These are phyloP conservation scores for Sphinx pinastri DNA, from an alignment of 2,888 invertebrate genomes.

Conservation along the genomic window DNA sequence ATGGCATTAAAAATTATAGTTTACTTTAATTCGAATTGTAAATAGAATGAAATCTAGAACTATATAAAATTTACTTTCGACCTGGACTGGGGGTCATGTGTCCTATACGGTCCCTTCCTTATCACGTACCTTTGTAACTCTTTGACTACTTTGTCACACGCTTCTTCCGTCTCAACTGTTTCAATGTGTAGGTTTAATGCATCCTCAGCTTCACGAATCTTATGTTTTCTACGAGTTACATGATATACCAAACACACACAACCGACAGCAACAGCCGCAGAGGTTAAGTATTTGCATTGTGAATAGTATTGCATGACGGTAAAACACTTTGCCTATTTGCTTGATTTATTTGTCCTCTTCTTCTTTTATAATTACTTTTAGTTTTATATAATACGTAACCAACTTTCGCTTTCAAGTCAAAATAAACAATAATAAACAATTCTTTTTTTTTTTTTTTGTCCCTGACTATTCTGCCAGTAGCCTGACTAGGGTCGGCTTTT, in stretches of 20 bases:
- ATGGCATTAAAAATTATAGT: too few species aligned
- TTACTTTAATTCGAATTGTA: too few species aligned
- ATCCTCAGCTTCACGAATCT: slow-evolving; percentile 46
- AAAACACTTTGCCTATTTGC: too few species aligned
- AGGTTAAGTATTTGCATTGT: slow-evolving; percentile 39
- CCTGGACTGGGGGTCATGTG: background rate
- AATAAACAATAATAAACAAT: too few species aligned
- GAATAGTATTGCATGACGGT: background rate
- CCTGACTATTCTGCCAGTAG: too few species aligned
- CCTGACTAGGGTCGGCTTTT: too few species aligned
- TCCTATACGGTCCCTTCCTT: background rate
- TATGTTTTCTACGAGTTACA: slow-evolving; percentile 45
- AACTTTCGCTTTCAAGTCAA: too few species aligned
- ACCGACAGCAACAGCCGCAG: slow-evolving; percentile 51
- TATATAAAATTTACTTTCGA: too few species aligned
- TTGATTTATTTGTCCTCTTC: too few species aligned
- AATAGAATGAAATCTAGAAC: too few species aligned
- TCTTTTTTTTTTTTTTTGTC: too few species aligned
- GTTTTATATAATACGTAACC: too few species aligned
- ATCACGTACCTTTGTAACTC: slow-evolving; percentile 32
- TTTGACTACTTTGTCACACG: slow-evolving; percentile 58
- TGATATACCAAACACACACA: slow-evolving; percentile 51
- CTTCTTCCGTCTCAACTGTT: slow-evolving; percentile 53
- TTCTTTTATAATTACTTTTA: background rate
- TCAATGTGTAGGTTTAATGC: slow-evolving; percentile 59